Percentiles rank a stretch among this genome's conserved stretches.
phyloP scores from a whole-genome alignment of 2,888 invertebrate genomes.

The Oxycera nigricornis region DNA sequence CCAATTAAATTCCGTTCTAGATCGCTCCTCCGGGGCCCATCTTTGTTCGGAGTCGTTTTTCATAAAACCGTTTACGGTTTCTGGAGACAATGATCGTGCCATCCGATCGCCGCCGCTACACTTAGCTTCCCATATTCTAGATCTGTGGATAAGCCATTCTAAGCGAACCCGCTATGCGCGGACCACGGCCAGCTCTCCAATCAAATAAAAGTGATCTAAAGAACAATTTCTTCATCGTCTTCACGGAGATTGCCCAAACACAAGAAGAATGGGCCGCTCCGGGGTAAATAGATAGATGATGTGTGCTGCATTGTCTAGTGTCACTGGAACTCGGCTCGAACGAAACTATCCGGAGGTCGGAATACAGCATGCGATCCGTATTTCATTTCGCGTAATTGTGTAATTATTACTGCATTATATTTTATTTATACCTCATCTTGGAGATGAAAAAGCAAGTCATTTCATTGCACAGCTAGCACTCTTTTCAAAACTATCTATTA shows the following conservation, averaged over 20 bases:
- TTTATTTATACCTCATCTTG: too few species aligned
- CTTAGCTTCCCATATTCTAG: slow-evolving; percentile 20
- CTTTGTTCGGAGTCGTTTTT: slow-evolving; percentile 18
- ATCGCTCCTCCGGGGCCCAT: slow-evolving; percentile 18
- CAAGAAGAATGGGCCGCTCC: background rate
- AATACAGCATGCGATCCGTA: background rate
- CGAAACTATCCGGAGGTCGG: background rate
- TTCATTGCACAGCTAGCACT: too few species aligned
- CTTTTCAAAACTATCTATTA: too few species aligned
- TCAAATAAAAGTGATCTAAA: slow-evolving; percentile 9
- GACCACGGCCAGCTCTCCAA: background rate
- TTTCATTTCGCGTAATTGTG: too few species aligned
- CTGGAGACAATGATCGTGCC: slow-evolving; percentile 37
- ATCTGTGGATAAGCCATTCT: slow-evolving; percentile 19
- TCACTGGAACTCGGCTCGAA: slow-evolving; percentile 2
- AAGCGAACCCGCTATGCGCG: background rate
- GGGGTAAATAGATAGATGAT: slow-evolving; percentile 13
- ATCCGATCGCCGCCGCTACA: background rate
- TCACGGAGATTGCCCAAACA: slow-evolving; percentile 7
- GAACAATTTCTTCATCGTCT: slow-evolving; percentile 33
- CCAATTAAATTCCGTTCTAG: slow-evolving; percentile 38
- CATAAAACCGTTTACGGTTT: slow-evolving; percentile 39
- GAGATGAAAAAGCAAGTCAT: too few species aligned
- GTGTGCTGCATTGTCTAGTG: slow-evolving; percentile 19
- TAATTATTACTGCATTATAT: too few species aligned